These are phyloP conservation scores for Arvicanthis niloticus DNA, from an alignment of 2,113 vertebrate genomes.

Conservation along the genomic window DNA sequence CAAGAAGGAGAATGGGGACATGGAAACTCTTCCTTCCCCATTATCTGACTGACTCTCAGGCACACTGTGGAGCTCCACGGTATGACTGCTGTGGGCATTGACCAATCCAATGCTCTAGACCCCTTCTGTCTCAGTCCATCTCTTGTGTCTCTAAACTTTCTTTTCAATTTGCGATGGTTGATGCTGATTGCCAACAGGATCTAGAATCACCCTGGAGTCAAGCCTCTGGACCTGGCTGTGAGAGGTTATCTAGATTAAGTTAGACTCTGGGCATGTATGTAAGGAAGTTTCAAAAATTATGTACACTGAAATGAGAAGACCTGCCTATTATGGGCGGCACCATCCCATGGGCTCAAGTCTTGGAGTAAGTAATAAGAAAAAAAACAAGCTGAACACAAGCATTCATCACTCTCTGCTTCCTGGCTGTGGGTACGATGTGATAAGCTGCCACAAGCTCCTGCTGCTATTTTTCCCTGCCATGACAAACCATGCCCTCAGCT, in stretches of 20 bases:
- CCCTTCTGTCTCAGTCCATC: neutral
- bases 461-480: neutral
- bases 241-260: neutral
- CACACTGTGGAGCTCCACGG: accelerated
- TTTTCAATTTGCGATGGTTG: neutral
- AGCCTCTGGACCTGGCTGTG: neutral
- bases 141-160: neutral
- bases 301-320: neutral
- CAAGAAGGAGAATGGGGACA: neutral
- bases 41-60: neutral
- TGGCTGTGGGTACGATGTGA: neutral
- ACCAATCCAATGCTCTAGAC: neutral
- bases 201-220: neutral
- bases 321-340: too few species aligned
- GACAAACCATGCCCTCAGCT: neutral
- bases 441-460: neutral
- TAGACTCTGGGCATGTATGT: neutral
- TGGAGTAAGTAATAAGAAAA: neutral
- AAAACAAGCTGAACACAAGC: neutral
- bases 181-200: too few species aligned
- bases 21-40: neutral
- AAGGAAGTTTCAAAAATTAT: neutral
- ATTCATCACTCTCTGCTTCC: neutral
- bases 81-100: neutral
- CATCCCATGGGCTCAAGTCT: neutral